Evolutionary conservation across 2,113 vertebrate species (phyloP).

Genomic region (Amphilophus citrinellus): DNA sequence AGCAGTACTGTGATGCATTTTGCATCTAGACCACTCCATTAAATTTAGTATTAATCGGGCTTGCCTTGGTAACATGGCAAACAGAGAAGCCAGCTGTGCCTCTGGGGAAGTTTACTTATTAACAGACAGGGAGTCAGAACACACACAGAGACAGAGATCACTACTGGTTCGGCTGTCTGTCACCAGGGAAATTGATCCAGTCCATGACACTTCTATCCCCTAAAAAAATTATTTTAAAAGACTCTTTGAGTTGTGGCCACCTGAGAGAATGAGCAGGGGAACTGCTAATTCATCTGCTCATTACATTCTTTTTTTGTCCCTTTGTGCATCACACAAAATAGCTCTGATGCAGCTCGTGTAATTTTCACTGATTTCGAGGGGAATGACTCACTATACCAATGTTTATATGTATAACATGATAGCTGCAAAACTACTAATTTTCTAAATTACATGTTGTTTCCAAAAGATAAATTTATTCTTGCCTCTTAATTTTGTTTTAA

Average conservation of each 20-base stretch:
- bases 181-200: constrained; percentile 54
- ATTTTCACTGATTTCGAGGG: not conserved
- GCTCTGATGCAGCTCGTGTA: not conserved
- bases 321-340: not conserved
- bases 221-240: constrained; percentile 2
- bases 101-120: constrained; percentile 70
- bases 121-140: constrained; percentile 65
- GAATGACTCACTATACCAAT: not conserved
- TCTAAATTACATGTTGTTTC: not conserved
- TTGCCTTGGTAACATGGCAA: constrained; percentile 61
- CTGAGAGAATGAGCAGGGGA: constrained; percentile 6
- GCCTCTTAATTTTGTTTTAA: not conserved
- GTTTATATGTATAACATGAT: not conserved
- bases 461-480: not conserved
- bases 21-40: constrained; percentile 41
- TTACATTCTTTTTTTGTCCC: constrained; percentile 1
- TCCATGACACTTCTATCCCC: not conserved
- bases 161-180: constrained; percentile 55
- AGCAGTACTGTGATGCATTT: constrained; percentile 17
- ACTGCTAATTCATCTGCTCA: not conserved
- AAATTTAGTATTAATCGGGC: constrained; percentile 58
- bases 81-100: constrained; percentile 63
- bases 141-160: constrained; percentile 60
- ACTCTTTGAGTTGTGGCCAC: constrained; percentile 8
- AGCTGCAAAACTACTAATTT: not conserved